Base-by-base conservation (phyloP, 2,888 invertebrate genomes). In the Adelphocoris suturalis region DNA sequence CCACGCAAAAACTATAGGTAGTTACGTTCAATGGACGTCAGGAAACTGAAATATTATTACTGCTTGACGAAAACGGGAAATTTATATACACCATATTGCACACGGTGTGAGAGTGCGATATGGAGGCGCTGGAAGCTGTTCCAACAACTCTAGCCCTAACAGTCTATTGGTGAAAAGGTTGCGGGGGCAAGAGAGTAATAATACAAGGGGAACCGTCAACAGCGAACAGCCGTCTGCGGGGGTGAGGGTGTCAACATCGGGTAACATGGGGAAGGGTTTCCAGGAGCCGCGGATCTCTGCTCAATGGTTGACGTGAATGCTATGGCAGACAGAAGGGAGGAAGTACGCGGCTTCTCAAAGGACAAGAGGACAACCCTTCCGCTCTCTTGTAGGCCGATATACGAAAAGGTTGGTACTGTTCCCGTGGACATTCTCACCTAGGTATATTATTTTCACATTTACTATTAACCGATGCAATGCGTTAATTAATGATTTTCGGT, bases 301-400 rank as follows among this genome's bases (percentile, higher is more conserved):
- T 82, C 52, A 82, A 52, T 52, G 82, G 82, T 52, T 48, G 82
- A 52, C 52, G 82, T 82, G 82, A 82, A 52, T 82, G 52, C 52
- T 47, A 82, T 82, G 82, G 82, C 52, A 82, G 52, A 82, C 82
- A 82, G 82, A 82, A 82, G 82, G 82, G 82, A 82, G 82, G 82
- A 82, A 82, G 82, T 82, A 3, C 82, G 82, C 82, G 82, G 82
- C 82, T 52, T 19, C 52, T 82, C 82, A 82, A 82, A 82, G 55
- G 14, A 48, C 28, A n/a, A n/a, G n/a, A n/a, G n/a, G n/a, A n/a
- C n/a, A 61, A 61, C 68, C 68, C 68, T 23, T 68, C 57, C 16
- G n/a, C 57, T n/a, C n/a, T 57, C 57, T 7, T 13, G n/a, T n/a
- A 57, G 57, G n/a, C 16, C 16, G 57, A n/a, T 5, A 13, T 16